Percentiles rank a stretch among this genome's conserved stretches.
These are phyloP conservation scores for Turritopsis dohrnii DNA, from an alignment of 30 jellyfish, hydroid and myxozoan species.

Conservation along the genomic window DNA sequence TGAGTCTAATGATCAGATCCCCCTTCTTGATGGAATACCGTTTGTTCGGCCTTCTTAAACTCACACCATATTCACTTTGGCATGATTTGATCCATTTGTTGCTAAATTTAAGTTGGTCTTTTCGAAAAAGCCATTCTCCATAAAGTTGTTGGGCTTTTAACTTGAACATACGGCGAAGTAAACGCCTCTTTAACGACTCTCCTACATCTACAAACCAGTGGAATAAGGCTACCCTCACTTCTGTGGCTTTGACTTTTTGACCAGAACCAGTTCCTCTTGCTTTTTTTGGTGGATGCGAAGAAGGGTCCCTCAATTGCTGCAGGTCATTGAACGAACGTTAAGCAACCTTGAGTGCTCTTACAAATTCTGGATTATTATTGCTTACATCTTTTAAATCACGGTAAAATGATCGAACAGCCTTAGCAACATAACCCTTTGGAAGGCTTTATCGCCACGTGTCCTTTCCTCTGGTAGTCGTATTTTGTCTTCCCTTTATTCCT, in stretches of 20 bases:
- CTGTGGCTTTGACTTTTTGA: constrained; percentile 35
- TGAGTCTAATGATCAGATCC: too few species aligned
- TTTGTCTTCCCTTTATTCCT: neutral
- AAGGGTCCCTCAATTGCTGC: constrained; percentile 6
- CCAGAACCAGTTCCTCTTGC: constrained; percentile 24
- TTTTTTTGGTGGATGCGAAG: too few species aligned
- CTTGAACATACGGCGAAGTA: constrained; percentile 36
- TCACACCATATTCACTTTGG: too few species aligned
- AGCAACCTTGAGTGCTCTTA: constrained; percentile 5
- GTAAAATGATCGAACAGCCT: constrained; percentile 10
- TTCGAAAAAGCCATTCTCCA: too few species aligned
- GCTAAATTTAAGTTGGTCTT: too few species aligned
- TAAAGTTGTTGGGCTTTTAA: constrained; percentile 36
- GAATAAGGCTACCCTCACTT: constrained; percentile 41
- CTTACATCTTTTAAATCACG: neutral
- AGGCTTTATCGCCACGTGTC: too few species aligned
- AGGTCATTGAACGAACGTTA: neutral
- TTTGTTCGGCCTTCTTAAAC: too few species aligned
- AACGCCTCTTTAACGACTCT: constrained; percentile 43
- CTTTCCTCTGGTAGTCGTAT: neutral
- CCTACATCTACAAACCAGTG: too few species aligned
- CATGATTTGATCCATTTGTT: too few species aligned
- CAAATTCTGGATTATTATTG: constrained; percentile 13
- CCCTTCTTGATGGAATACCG: too few species aligned
- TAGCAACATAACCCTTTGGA: constrained; percentile 2